Conservation (phyloP, 2,888 invertebrate genomes). For the Coelinius sp. region DNA sequence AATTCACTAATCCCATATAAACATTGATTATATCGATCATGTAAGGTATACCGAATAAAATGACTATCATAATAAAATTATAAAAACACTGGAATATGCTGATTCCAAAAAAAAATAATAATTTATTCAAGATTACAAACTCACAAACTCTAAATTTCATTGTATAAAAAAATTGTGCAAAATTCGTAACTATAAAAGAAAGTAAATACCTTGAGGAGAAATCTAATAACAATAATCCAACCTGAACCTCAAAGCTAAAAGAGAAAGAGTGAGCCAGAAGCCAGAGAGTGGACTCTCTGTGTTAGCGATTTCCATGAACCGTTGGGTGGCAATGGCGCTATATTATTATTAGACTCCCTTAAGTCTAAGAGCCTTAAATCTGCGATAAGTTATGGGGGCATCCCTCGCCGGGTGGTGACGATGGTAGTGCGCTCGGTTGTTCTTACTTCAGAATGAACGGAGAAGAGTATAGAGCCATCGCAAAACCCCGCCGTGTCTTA, state of each 20-base stretch:
- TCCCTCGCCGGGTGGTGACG: constrained; percentile 52
- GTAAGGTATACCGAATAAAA: too few relatives aligned
- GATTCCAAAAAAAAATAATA: too few relatives aligned
- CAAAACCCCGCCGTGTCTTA: constrained; percentile 50
- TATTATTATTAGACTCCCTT: constrained; percentile 72
- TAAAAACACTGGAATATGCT: too few relatives aligned
- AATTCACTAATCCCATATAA: too few relatives aligned
- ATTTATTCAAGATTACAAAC: too few relatives aligned
- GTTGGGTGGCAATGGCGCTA: constrained; percentile 65
- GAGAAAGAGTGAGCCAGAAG: neutral
- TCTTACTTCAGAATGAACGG: constrained; percentile 18
- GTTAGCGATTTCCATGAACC: constrained; percentile 64
- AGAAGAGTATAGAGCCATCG: constrained; percentile 1
- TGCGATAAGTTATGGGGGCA: constrained; percentile 71
- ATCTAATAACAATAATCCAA: constrained; percentile 39
- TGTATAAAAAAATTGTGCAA: too few relatives aligned
- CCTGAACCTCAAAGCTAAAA: neutral
- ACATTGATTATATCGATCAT: too few relatives aligned
- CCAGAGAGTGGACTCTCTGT: constrained; percentile 32
- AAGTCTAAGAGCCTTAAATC: constrained; percentile 72
- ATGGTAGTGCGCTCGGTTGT: neutral
- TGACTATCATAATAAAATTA: too few relatives aligned
- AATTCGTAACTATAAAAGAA: neutral
- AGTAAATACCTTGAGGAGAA: constrained; percentile 16
- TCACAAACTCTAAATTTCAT: too few relatives aligned